These are phyloP conservation scores for Pseudotriccus pelzelni DNA, from an alignment of 2,797 vertebrate species.

Conservation along the genomic window DNA sequence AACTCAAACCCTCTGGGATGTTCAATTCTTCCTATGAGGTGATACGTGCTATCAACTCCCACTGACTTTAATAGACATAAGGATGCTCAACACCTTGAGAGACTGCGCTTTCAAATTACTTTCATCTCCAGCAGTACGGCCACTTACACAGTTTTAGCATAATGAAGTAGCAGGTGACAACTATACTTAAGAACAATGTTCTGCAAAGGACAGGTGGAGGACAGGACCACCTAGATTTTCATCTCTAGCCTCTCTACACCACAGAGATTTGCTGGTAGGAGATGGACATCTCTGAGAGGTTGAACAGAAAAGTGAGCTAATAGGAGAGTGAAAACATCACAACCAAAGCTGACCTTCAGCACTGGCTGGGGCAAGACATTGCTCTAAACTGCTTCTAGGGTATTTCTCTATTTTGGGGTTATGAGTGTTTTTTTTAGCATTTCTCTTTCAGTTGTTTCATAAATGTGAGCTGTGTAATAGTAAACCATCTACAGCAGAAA, in stretches of 20 bases:
- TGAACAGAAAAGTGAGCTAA: background rate
- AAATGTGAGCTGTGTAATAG: background rate
- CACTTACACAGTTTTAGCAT: background rate
- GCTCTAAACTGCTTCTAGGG: background rate
- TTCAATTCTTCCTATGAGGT: constrained; percentile 6
- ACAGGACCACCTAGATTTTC: background rate
- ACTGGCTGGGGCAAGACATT: background rate
- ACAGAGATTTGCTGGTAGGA: background rate
- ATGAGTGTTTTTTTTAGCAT: background rate
- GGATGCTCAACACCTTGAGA: constrained; percentile 8
- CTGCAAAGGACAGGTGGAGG: background rate
- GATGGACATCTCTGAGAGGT: background rate
- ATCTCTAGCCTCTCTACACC: background rate
- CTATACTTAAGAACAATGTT: background rate
- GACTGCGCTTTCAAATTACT: background rate
- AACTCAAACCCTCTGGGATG: background rate
- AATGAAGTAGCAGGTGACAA: background rate
- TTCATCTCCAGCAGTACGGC: background rate
- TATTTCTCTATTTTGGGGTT: background rate
- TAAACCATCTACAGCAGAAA: background rate
- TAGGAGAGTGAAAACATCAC: background rate
- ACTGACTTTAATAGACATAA: background rate
- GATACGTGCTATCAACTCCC: constrained; percentile 27
- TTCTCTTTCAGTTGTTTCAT: background rate
- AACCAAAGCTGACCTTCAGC: background rate